These are phyloP conservation scores for Drosophila prostipennis DNA, from an alignment of 2,888 invertebrate species.

Conservation along the genomic window DNA sequence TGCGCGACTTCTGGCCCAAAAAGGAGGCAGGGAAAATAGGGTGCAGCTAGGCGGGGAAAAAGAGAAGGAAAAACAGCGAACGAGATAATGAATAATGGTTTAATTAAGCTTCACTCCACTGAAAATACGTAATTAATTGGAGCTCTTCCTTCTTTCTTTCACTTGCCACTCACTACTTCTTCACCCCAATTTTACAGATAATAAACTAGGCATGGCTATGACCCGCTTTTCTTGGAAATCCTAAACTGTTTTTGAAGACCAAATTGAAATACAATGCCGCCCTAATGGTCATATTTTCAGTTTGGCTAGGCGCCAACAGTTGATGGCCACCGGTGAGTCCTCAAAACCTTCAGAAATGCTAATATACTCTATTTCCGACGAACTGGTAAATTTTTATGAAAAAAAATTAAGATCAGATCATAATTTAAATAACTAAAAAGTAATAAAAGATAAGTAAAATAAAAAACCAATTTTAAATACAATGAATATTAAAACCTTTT, in stretches of 20 bases:
- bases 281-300: constrained; percentile 19
- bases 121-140: constrained; percentile 75
- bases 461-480: neutral
- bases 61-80: constrained; percentile 34
- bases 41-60: constrained; percentile 21
- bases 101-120: constrained; percentile 72
- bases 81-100: constrained; percentile 77
- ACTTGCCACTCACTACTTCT: constrained; percentile 6
- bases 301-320: constrained; percentile 37
- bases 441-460: neutral
- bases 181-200: constrained; percentile 15
- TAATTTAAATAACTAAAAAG: neutral
- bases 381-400: neutral
- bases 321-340: constrained; percentile 1
- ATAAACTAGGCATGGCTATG: constrained; percentile 29
- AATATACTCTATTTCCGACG: neutral
- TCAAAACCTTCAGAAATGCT: neutral
- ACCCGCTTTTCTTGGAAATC: constrained; percentile 26
- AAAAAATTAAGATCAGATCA: neutral
- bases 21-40: constrained; percentile 9
- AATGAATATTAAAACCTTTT: neutral
- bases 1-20: constrained; percentile 53
- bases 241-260: constrained; percentile 21
- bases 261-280: constrained; percentile 42
- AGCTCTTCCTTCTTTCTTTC: constrained; percentile 43